Conservation (phyloP, 64 coral and sea anemone genomes). For the Astreopora myriophthalma region DNA sequence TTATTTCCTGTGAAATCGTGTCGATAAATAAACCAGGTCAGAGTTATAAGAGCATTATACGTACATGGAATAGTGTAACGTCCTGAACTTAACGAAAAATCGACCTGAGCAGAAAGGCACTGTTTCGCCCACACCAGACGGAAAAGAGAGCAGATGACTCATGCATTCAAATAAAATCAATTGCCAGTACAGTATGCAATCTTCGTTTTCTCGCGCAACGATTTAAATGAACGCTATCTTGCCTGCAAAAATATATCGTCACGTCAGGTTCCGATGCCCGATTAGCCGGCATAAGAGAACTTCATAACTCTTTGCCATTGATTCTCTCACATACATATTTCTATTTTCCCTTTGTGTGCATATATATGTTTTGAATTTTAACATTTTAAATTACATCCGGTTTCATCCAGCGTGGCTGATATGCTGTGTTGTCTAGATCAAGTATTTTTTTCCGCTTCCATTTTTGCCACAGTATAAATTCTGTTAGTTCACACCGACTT, state of each 20-base stretch:
- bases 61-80: not conserved
- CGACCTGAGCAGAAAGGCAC: slow-evolving; percentile 16
- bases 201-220: too few relatives aligned
- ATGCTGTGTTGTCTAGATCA: not conserved
- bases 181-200: slow-evolving; percentile 1
- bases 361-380: too few relatives aligned
- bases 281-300: not conserved
- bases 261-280: too few relatives aligned
- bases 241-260: too few relatives aligned
- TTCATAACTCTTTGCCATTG: not conserved
- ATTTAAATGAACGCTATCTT: too few relatives aligned
- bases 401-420: not conserved
- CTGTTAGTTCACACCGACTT: not conserved
- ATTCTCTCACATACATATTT: too few relatives aligned
- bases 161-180: not conserved
- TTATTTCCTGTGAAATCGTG: too few relatives aligned
- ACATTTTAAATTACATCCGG: slow-evolving; percentile 6
- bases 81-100: not conserved
- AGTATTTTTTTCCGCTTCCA: not conserved
- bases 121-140: not conserved
- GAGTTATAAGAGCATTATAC: not conserved
- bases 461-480: not conserved
- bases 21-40: too few relatives aligned
- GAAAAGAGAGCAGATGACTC: not conserved
- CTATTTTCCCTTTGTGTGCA: not conserved